These are phyloP conservation scores for Montipora capitata DNA, from an alignment of 92 coral and sea anemone species.

Conservation along the genomic window DNA sequence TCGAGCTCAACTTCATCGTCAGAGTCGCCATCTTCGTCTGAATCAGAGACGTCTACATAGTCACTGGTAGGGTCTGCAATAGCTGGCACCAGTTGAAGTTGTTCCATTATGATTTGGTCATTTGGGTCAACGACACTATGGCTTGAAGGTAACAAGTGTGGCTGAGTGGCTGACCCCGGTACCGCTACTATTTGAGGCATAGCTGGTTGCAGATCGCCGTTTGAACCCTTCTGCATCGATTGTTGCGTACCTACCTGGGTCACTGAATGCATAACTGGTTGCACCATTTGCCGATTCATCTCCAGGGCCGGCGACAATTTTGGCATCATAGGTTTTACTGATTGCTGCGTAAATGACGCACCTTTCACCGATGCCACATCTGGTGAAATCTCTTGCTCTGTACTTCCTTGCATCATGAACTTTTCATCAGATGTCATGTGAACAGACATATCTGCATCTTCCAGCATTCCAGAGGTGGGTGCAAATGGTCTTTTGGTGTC, in stretches of 20 bases:
- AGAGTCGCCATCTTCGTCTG: constrained; percentile 1
- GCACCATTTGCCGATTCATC: background rate
- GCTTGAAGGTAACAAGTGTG: too few species aligned
- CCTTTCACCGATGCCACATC: background rate
- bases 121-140: too few species aligned
- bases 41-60: background rate
- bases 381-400: background rate
- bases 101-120: background rate
- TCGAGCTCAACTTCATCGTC: constrained; percentile 27
- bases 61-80: background rate
- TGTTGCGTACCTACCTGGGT: too few species aligned
- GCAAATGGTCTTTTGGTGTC: constrained; percentile 10
- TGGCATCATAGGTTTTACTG: background rate
- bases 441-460: background rate
- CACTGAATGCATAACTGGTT: background rate
- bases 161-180: background rate
- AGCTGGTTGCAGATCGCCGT: background rate
- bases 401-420: background rate
- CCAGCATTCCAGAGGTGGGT: background rate
- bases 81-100: background rate
- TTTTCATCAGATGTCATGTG: background rate
- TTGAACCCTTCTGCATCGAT: too few species aligned
- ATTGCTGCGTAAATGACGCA: too few species aligned
- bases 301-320: background rate
- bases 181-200: background rate